Evolutionary conservation across 1,140 invertebrate genomes (phyloP), one percentile per base, ranked within the genome.

Genomic region (Cyrtorhinus lividipennis): DNA sequence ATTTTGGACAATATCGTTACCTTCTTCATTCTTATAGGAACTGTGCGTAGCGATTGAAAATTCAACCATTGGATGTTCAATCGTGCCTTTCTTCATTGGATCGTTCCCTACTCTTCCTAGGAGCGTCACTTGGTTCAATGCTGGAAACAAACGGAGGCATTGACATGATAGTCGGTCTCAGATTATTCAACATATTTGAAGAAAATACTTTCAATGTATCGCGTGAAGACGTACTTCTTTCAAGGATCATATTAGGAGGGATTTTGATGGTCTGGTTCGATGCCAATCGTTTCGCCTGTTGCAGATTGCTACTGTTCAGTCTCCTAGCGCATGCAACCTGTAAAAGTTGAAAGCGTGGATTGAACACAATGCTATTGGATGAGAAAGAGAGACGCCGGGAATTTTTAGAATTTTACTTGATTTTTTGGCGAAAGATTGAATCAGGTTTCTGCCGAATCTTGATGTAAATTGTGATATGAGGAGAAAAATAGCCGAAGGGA

Each of bases 31-130:
- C 71, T 83, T 85, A 70, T 89, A 92, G 74, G 88, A 91, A 12
- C 81, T 82, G 69, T 93, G 87, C 25, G 93, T 96, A 2, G 92
- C 93, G 56, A 96, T 67, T 10, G 91, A 91, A 75, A 96, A 95
- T 60, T 89, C 81, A 56, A 92, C 83, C 23, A 94, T 87, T 12
- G 92, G 92, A 75, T 90, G 88, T 61, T 87, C 79, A 67, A 84
- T 79, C 10, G 77, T 81, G 0, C 93, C 93, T 65, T 90, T 79
- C 69, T 84, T 81, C 71, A 93, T 88, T 23, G 92, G 89, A 73
- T 93, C 87, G 24, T 76, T 81, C 1, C 93, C 93, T 56, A 89
- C 86, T 72, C 93, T 79, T 24, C 93, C 93, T 18, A 96, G 70
- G 26, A 96, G 73, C 24, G 83, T 88, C 0, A 95, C 87, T 74